Base-by-base conservation (phyloP, 2,888 invertebrate genomes). In the Hypolimnas misippus region DNA sequence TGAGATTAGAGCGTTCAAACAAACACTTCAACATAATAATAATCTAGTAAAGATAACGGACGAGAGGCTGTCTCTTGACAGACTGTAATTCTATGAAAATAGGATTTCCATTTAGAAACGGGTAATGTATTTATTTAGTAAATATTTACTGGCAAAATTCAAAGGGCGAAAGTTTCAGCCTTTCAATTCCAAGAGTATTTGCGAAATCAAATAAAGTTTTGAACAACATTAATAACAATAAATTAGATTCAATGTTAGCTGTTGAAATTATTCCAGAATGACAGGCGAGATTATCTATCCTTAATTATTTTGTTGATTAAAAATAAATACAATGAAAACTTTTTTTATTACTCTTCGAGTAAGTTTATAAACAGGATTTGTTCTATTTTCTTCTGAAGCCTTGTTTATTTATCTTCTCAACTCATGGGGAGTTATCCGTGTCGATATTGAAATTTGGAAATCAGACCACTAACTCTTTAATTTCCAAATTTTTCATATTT, bases 201-300 rank as follows among this genome's bases (percentile, higher is more conserved):
- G 57, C 55, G 50, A 62, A 68, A 63, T 65, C 63, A 63, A 69
- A 65, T 62, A 65, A 69, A 65, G 62, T 67, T 65, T 60, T 50
- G 59, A 62, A 64, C 65, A 62, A 60, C 56, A 67, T 58, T 67
- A 65, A 67, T 62, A 62, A 65, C 62, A 69, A 62, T 67, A 67
- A 69, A 67, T 65, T 65, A 52, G 63, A 62, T 65, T 67, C 56
- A 49, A 59, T 54, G 56, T 55, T 60, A 53, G 51, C 29, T 58
- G 58, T 52, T 63, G 59, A 50, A 62, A 65, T 65, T 44, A 65
- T 59, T 65, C 53, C 16, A 29, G 44, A 61, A 60, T 49, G 54
- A 65, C 40, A 63, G 21, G 12, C 16, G 35, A 59, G 46, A 44
- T 54, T 54, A 42, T 57, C 52, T 57, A 12, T 16, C 25, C 17